A percentile compares a stretch with the other conserved stretches of the same genome.
Conservation (phyloP, 2,113 vertebrate genomes). For the Potamarius usumacintae region DNA sequence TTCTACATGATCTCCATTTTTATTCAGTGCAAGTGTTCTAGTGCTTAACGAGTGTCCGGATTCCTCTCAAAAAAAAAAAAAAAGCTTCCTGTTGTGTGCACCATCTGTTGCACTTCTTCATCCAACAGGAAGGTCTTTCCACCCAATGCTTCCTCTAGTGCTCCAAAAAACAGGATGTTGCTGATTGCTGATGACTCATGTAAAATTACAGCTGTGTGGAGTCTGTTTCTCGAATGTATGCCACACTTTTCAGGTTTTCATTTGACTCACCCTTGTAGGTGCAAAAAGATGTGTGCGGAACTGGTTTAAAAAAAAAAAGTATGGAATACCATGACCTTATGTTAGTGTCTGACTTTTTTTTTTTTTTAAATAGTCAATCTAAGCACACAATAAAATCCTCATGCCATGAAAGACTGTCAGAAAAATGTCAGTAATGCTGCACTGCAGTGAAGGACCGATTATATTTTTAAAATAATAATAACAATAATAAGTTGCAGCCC, state of each 20-base stretch:
- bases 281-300: background rate
- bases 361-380: background rate
- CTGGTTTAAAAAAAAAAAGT: background rate
- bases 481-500: background rate
- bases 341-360: no score
- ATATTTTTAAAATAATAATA: background rate
- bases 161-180: background rate
- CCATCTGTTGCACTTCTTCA: conserved; percentile 3
- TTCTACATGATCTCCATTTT: background rate
- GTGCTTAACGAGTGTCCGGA: background rate
- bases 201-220: background rate
- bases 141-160: background rate
- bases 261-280: background rate
- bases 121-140: background rate
- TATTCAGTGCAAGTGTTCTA: background rate
- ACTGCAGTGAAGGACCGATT: background rate
- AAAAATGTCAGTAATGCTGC: background rate
- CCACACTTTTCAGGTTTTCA: background rate
- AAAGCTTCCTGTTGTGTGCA: background rate
- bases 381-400: background rate
- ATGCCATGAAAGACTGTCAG: background rate
- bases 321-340: background rate
- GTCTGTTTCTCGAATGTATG: background rate
- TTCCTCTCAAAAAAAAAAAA: background rate
- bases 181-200: conserved; percentile 1